A percentile compares a stretch with the other conserved stretches of the same genome.
phyloP scores from a whole-genome alignment of 2,888 invertebrate genomes.

The Celastrina argiolus region DNA sequence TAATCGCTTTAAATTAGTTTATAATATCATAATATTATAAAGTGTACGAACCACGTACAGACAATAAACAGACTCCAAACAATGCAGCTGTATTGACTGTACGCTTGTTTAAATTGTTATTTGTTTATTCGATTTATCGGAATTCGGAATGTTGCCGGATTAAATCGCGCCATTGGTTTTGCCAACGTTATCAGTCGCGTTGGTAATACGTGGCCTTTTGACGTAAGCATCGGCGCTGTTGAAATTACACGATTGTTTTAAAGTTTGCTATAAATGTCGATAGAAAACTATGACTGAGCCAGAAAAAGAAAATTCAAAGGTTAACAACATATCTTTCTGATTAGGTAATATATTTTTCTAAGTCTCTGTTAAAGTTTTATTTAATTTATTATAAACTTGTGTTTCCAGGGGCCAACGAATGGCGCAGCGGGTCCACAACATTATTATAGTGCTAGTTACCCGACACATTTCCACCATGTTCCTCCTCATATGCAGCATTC shows the following conservation, averaged over 20 bases:
- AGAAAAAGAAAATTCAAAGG: not conserved
- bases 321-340: not conserved
- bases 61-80: not conserved
- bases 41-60: not conserved
- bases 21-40: too few relatives aligned
- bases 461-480: constrained; percentile 77
- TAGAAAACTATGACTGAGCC: constrained; percentile 7
- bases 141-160: constrained; percentile 23
- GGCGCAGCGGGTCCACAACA: constrained; percentile 84
- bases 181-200: constrained; percentile 54
- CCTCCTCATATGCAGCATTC: constrained; percentile 82
- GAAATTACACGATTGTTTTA: not conserved
- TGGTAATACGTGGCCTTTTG: constrained; percentile 66
- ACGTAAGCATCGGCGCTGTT: constrained; percentile 35
- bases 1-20: too few relatives aligned
- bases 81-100: constrained; percentile 23
- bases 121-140: constrained; percentile 23
- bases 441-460: constrained; percentile 79
- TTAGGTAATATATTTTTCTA: not conserved
- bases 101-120: constrained; percentile 25
- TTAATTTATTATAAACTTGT: constrained; percentile 29
- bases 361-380: not conserved
- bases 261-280: not conserved
- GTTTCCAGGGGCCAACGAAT: constrained; percentile 81
- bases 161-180: constrained; percentile 36